Base-by-base conservation (phyloP, 2,113 vertebrate genomes). In the Philantomba maxwellii region DNA sequence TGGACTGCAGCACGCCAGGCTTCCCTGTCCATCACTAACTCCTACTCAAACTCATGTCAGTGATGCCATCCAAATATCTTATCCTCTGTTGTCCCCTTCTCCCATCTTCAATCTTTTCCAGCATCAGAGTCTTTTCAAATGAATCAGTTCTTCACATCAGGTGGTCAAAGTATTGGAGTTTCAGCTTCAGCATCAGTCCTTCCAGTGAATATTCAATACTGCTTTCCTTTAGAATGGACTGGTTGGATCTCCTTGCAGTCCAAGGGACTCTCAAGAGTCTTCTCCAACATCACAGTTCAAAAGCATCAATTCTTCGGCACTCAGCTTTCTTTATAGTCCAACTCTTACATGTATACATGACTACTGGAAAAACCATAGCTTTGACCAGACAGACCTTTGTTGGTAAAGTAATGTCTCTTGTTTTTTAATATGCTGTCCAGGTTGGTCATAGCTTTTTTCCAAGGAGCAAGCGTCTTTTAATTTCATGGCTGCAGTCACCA, bases 71-170 rank as follows among this genome's bases (percentile, higher is more conserved):
- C 66, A 23, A 39, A n/a, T 6, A 12, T 39, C 66, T 39, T 0
- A 70, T 70, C 66, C 66, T 23, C 66, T 70, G 66, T 70, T 0
- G 0, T 23, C 19, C n/a, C 66, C n/a, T 70, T 39, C 66, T 70
- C n/a, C n/a, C 0, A 0, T 19, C 19, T 23, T 36, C n/a, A 36
- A 39, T 70, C 66, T 70, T 70, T 70, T 5, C 66, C 66, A 70
- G n/a, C 66, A 6, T 39, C n/a, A 39, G 66, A 19, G 5, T 23
- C n/a, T 70, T 70, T 39, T 39, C 10, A 12, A 23, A 70, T 70
- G 66, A 70, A 19, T 70, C 0, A 0, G 5, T 23, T 70, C 19
- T 70, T 39, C 2, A 12, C 5, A 39, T 39, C 5, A 70, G 2
- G n/a, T 70, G 2, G n/a, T 5, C 66, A 39, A 23, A 70, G n/a